Percentiles rank a stretch among this genome's conserved stretches.
Conservation (phyloP, 64 coral and sea anemone species). For the Anthopleura sola region DNA sequence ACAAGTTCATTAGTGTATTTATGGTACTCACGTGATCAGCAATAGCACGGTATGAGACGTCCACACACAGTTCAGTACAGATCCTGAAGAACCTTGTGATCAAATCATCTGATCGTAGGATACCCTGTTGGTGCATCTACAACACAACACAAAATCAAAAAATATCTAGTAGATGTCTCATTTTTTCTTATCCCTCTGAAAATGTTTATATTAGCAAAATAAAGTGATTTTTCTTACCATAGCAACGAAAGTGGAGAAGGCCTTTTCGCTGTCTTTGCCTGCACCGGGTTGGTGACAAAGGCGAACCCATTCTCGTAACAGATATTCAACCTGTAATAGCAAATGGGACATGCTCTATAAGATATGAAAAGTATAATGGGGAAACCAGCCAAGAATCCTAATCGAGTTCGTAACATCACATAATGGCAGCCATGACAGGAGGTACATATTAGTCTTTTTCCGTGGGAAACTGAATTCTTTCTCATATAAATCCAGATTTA, state of each 20-base stretch:
- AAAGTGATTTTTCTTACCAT: constrained; percentile 59
- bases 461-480: too few relatives aligned
- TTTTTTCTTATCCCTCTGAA: too few relatives aligned
- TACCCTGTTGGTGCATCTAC: constrained; percentile 95
- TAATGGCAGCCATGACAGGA: too few relatives aligned
- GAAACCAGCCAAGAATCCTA: neutral
- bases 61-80: constrained; percentile 93
- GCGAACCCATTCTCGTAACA: constrained; percentile 94
- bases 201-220: too few relatives aligned
- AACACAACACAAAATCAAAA: constrained; percentile 13
- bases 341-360: neutral
- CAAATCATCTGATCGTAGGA: constrained; percentile 92
- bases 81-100: constrained; percentile 99
- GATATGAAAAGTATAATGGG: neutral
- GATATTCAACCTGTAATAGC: constrained; percentile 62
- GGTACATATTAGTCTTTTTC: too few relatives aligned
- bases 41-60: constrained; percentile 81
- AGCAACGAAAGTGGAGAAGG: constrained; percentile 92
- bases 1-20: neutral
- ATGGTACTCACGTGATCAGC: constrained; percentile 77
- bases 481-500: too few relatives aligned
- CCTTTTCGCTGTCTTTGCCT: constrained; percentile 98
- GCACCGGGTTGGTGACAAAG: constrained; percentile 95
- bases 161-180: neutral
- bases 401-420: too few relatives aligned